These are phyloP conservation scores for Champsocephalus esox DNA, from an alignment of 2,797 vertebrate species.

Conservation along the genomic window DNA sequence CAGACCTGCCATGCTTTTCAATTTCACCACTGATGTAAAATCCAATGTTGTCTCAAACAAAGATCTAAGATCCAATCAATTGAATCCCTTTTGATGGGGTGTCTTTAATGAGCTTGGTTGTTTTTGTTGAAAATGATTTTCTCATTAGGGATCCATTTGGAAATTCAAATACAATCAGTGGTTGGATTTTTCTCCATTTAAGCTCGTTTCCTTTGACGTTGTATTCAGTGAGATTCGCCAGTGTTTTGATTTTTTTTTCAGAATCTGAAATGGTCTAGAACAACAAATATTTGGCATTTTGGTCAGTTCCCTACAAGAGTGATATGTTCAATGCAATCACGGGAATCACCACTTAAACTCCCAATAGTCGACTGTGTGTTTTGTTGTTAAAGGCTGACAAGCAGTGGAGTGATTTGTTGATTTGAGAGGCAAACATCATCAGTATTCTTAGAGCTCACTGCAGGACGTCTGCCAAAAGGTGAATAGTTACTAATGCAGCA, in stretches of 20 bases:
- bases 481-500: not conserved
- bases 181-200: conserved; percentile 18
- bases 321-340: conserved; percentile 1
- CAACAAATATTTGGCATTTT: not conserved
- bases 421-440: not conserved
- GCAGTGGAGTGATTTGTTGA: conserved; percentile 8
- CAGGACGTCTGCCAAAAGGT: too few relatives aligned
- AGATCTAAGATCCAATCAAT: conserved; percentile 31
- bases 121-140: conserved; percentile 14
- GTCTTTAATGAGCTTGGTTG: conserved; percentile 21
- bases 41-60: conserved; percentile 50
- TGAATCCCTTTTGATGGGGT: conserved; percentile 42
- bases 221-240: not conserved
- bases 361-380: not conserved
- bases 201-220: not conserved
- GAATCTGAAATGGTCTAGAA: conserved; percentile 3
- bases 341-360: not conserved
- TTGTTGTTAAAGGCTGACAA: conserved; percentile 9
- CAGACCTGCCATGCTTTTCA: conserved; percentile 24
- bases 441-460: not conserved
- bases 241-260: not conserved
- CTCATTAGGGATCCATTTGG: conserved; percentile 20
- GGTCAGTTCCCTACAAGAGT: not conserved
- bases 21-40: conserved; percentile 31
- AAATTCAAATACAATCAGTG: conserved; percentile 26